Evolutionary conservation across 2,888 invertebrate genomes (phyloP).

Genomic region (Cryptocheilus praepositus): DNA sequence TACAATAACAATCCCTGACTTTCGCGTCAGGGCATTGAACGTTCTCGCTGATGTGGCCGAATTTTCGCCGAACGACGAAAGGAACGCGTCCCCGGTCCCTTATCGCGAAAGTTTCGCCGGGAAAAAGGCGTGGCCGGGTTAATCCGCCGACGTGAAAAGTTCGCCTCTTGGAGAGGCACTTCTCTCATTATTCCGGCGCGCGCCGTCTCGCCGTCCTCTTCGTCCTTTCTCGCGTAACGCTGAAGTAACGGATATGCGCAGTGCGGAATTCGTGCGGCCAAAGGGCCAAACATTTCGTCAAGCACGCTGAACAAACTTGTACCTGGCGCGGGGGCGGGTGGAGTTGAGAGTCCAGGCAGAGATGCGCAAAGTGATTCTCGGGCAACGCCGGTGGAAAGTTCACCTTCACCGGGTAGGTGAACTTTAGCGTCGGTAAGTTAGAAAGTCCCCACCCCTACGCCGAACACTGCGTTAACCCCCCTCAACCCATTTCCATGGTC

Average conservation of each 20-base stretch:
- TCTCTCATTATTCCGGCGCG: not conserved
- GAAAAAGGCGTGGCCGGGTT: not conserved
- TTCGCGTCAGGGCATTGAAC: too few relatives aligned
- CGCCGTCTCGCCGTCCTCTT: not conserved
- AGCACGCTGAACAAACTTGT: slow-evolving; percentile 19
- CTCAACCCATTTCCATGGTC: slow-evolving; percentile 6
- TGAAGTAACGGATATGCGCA: slow-evolving; percentile 1
- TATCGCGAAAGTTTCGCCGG: too few relatives aligned
- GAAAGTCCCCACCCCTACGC: slow-evolving; percentile 19
- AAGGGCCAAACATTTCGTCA: slow-evolving; percentile 15
- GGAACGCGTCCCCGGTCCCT: too few relatives aligned
- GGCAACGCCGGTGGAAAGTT: slow-evolving; percentile 22
- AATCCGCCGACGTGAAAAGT: not conserved
- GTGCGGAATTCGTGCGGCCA: slow-evolving; percentile 2
- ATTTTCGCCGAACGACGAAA: too few relatives aligned
- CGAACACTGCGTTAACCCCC: slow-evolving; percentile 23
- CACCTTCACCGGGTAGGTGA: slow-evolving; percentile 9
- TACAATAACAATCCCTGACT: too few relatives aligned
- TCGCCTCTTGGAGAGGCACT: not conserved
- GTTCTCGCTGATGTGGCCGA: too few relatives aligned
- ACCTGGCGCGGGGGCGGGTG: slow-evolving; percentile 10
- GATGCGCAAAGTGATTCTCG: slow-evolving; percentile 31
- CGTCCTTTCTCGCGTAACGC: not conserved
- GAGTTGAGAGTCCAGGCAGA: not conserved
- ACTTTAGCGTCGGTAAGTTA: slow-evolving; percentile 33